phyloP scores from a whole-genome alignment of 2,888 invertebrate genomes.

The Atethmia centrago region DNA sequence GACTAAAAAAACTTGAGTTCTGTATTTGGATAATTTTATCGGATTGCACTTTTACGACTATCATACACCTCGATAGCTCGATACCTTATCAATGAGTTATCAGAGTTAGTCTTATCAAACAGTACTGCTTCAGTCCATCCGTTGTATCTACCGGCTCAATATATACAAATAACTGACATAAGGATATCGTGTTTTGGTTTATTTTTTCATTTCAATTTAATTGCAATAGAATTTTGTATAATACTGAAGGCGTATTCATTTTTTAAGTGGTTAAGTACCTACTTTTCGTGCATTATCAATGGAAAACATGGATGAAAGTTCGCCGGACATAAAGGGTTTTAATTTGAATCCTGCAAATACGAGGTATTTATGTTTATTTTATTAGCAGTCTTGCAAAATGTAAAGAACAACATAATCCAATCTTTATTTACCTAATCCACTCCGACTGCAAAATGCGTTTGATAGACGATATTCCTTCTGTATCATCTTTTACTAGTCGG shows the following conservation, averaged over 20 bases:
- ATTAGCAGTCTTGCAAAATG: no score
- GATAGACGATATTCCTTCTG: not conserved
- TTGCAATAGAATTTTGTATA: not conserved
- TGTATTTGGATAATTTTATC: not conserved
- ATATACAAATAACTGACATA: slow-evolving; percentile 1
- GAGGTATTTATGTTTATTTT: slow-evolving; percentile 47
- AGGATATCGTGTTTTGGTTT: slow-evolving; percentile 1
- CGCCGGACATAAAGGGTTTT: slow-evolving; percentile 56
- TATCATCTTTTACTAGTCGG: no score
- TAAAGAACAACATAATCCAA: not conserved
- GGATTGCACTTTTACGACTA: slow-evolving; percentile 7
- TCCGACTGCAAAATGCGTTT: not conserved
- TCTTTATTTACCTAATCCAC: not conserved
- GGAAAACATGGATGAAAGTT: slow-evolving; percentile 49
- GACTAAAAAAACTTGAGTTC: not conserved
- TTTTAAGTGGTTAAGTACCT: not conserved
- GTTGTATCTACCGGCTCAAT: not conserved
- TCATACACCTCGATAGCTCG: slow-evolving; percentile 19
- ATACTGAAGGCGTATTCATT: not conserved
- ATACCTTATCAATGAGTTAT: slow-evolving; percentile 42
- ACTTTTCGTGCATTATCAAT: not conserved
- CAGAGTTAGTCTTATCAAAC: slow-evolving; percentile 18
- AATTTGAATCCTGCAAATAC: slow-evolving; percentile 60
- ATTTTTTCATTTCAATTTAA: not conserved
- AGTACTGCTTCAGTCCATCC: not conserved